phyloP scores from a whole-genome alignment of 2,113 vertebrate genomes.

The Corydoras sp. region DNA sequence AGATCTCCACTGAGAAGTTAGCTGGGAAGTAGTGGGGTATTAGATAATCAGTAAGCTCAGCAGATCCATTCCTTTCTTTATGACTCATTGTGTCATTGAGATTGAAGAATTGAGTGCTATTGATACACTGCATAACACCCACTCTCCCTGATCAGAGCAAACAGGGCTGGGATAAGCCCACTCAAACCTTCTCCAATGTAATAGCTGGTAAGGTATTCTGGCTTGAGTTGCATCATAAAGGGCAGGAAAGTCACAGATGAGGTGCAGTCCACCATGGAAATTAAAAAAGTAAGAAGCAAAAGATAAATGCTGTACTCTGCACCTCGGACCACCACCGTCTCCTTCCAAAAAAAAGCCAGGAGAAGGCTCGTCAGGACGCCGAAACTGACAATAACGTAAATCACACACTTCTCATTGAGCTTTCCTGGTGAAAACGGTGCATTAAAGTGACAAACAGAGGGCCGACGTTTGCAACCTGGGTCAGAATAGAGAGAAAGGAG shows the following conservation, averaged over 20 bases:
- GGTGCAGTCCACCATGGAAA: conserved; percentile 76
- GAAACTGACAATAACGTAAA: conserved; percentile 63
- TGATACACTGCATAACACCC: conserved; percentile 64
- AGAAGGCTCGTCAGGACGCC: conserved; percentile 63
- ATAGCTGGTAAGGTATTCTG: conserved; percentile 72
- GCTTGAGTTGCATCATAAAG: conserved; percentile 73
- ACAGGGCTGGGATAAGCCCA: conserved; percentile 70
- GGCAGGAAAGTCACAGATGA: conserved; percentile 81
- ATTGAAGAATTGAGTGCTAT: conserved; percentile 46
- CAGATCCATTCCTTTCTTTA: conserved; percentile 44
- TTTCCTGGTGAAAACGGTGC: conserved; percentile 63
- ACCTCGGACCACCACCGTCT: conserved; percentile 53
- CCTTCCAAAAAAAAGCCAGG: conserved; percentile 72
- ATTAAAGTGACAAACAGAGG: conserved; percentile 69
- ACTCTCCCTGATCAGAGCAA: conserved; percentile 76
- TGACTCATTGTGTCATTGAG: conserved; percentile 74
- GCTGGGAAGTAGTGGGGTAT: conserved; percentile 62
- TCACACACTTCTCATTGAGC: conserved; percentile 57
- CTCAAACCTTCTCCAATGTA: conserved; percentile 76
- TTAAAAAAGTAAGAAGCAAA: conserved; percentile 67
- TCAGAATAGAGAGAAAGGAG: conserved; percentile 72
- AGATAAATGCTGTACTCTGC: conserved; percentile 61
- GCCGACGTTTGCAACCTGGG: conserved; percentile 75
- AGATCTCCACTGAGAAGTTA: conserved; percentile 66
- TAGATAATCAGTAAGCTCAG: conserved; percentile 34